Base-by-base conservation (phyloP, 2,113 vertebrate genomes). In the Eurystomus gularis region DNA sequence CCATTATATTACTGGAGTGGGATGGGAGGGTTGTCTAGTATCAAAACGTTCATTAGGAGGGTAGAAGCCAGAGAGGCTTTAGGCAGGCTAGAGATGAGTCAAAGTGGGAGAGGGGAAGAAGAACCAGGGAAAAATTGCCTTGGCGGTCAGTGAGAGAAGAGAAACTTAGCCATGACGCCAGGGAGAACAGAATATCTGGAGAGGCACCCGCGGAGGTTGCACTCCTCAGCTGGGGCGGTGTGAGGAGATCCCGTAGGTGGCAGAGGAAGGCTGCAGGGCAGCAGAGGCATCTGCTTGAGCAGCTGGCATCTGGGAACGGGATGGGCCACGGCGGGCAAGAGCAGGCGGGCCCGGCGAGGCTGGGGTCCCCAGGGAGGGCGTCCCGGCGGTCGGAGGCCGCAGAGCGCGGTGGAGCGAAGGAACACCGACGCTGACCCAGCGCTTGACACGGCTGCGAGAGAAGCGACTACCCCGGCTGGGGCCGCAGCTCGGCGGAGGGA, bases 321-420 rank as follows among this genome's bases (percentile, higher is more conserved):
- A 13, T 3, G 10, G 37, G 1, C 14, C 10, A 3, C 0, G 20
- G 71, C 37, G n/a, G 35, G 11, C 6, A 17, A 1, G 4, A 5
- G 6, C 37, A 18, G 37, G 11, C 1, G 25, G 3, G 25, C 16
- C 2, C 4, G 23, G 44, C 0, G 12, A 18, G 31, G 6, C 37
- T 1, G 57, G 10, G 18, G 4, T 13, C 24, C 51, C 3, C 0
- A 2, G 16, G 23, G 26, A 20, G 23, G 6, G 48, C 64, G 20
- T 2, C 28, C 13, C 7, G 18, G 28, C 68, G 8, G 51, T 2
- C 19, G 15, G 3, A 17, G 72, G 54, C 55, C 24, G 70, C 29
- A 3, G 16, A 2, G 17, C 11, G 25, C 3, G 5, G 29, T 0
- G 60, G 17, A 44, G 66, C 9, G 6, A 19, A 18, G 51, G 3